Percentiles rank a stretch among this genome's conserved stretches.
These are phyloP conservation scores for Limonius californicus DNA, from an alignment of 1,140 invertebrate genomes.

Conservation along the genomic window DNA sequence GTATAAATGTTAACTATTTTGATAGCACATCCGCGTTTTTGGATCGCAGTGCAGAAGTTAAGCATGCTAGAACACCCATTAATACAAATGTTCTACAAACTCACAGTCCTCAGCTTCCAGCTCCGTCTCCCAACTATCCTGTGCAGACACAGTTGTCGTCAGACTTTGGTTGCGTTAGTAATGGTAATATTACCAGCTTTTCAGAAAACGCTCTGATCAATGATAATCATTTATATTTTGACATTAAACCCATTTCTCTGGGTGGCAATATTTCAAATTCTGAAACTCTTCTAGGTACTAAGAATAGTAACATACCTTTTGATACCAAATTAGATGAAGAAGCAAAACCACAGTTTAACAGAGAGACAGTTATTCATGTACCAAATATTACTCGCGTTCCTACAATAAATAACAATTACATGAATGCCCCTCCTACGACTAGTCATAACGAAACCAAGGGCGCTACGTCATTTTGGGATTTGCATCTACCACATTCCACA, in stretches of 20 bases:
- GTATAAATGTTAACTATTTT: too few species aligned
- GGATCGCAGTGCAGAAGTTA: constrained; percentile 29
- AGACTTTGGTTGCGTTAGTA: neutral
- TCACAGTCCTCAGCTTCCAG: constrained; percentile 40
- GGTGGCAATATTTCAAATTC: too few species aligned
- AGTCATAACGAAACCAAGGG: constrained; percentile 32
- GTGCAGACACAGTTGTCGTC: constrained; percentile 27
- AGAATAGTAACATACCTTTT: too few species aligned
- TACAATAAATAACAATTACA: constrained; percentile 38
- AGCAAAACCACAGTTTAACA: too few species aligned
- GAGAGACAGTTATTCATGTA: constrained; percentile 17
- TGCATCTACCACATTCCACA: constrained; percentile 4
- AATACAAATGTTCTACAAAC: constrained; percentile 28
- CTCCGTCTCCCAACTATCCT: constrained; percentile 41
- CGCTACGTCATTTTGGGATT: neutral
- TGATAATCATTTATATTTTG: neutral
- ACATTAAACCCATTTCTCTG: neutral
- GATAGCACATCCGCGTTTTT: neutral
- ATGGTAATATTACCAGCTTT: neutral
- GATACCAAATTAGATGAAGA: too few species aligned
- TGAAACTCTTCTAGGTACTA: neutral
- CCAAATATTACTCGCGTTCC: constrained; percentile 36
- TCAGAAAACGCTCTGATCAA: neutral
- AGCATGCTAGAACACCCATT: constrained; percentile 38
- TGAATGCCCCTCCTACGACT: constrained; percentile 30